These are phyloP conservation scores for Nephila pilipes DNA, from an alignment of 1,140 invertebrate species.

Conservation along the genomic window DNA sequence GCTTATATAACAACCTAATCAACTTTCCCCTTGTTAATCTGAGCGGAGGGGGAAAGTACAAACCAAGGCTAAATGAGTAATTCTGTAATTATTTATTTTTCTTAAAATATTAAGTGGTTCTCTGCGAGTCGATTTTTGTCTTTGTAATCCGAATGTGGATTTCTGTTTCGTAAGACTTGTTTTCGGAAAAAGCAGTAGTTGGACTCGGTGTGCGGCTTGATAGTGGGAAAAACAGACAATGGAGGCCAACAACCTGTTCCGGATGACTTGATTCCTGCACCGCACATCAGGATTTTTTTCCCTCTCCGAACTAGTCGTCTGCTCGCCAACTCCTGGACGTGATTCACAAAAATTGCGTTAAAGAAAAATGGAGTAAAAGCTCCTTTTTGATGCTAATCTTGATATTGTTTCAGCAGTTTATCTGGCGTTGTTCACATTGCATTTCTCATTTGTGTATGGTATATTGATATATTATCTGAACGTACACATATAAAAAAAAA, in stretches of 20 bases:
- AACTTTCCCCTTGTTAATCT: too few species aligned
- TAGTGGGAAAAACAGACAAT: slow-evolving; percentile 20
- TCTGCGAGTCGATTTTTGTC: not conserved
- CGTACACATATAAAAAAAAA: too few species aligned
- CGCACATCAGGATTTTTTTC: not conserved
- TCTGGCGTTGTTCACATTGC: too few species aligned
- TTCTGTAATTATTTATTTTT: not conserved
- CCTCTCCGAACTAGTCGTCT: not conserved
- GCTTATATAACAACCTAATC: too few species aligned
- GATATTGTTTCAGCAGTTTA: too few species aligned
- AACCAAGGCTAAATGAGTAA: not conserved
- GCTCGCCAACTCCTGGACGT: not conserved
- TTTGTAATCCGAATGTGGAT: not conserved
- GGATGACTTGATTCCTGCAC: slow-evolving; percentile 42
- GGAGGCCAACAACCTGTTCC: slow-evolving; percentile 54
- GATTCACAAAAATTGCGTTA: not conserved
- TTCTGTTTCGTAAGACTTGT: not conserved
- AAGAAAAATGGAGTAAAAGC: not conserved
- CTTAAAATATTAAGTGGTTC: not conserved
- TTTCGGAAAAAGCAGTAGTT: not conserved
- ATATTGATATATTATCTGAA: too few species aligned
- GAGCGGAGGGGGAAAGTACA: too few species aligned
- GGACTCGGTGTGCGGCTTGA: not conserved
- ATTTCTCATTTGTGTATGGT: too few species aligned
- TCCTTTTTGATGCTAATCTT: too few species aligned